Evolutionary conservation across 1,140 invertebrate genomes (phyloP).

Genomic region (Helicoverpa zea): DNA sequence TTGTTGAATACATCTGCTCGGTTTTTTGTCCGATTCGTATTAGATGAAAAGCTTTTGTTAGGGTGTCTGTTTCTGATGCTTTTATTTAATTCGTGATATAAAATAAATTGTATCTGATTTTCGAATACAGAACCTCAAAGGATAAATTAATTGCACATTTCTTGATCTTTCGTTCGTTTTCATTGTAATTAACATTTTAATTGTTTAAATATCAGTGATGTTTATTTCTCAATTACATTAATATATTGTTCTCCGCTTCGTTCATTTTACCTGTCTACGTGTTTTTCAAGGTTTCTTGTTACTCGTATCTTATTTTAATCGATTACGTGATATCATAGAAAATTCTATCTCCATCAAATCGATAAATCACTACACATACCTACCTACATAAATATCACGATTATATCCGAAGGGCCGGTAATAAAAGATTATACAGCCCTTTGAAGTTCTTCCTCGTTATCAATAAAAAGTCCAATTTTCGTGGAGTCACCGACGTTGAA

Average conservation of each 20-base stretch:
- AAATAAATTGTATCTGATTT: background rate
- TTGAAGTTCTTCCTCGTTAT: conserved; percentile 57
- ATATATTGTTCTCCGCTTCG: too few relatives aligned
- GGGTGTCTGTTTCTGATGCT: background rate
- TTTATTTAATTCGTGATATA: background rate
- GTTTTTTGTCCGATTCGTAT: background rate
- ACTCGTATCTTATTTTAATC: too few relatives aligned
- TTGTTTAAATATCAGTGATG: too few relatives aligned
- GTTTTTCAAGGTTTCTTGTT: too few relatives aligned
- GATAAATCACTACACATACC: background rate
- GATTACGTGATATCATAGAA: background rate
- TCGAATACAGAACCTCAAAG: background rate
- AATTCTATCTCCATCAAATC: background rate
- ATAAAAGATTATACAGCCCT: conserved; percentile 1
- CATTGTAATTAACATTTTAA: too few relatives aligned
- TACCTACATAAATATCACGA: background rate
- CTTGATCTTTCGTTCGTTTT: background rate
- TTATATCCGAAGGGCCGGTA: background rate
- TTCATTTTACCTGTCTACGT: too few relatives aligned
- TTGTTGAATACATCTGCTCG: background rate
- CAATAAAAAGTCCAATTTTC: conserved; percentile 76
- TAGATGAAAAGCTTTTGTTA: background rate
- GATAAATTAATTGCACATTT: background rate
- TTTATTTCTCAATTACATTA: too few relatives aligned
- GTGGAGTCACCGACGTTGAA: conserved; percentile 57